These are phyloP conservation scores for Pristionchus exspectatus DNA, from an alignment of 2,888 invertebrate genomes.

Conservation along the genomic window DNA sequence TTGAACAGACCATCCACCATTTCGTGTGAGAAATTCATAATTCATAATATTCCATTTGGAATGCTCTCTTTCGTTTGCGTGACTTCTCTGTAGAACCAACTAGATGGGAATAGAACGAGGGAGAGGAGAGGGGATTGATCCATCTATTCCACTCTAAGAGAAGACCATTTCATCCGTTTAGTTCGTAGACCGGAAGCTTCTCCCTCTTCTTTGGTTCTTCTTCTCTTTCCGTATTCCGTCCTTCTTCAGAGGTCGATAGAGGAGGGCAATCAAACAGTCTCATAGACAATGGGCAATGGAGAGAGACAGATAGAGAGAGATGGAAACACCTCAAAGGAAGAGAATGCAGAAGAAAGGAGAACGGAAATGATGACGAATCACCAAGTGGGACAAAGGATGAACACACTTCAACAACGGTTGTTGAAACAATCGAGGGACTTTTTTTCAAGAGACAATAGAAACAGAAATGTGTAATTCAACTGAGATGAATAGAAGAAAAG, in stretches of 20 bases:
- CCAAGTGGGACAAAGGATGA: neutral
- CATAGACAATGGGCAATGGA: neutral
- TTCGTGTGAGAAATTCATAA: constrained; percentile 1
- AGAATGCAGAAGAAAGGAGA: neutral
- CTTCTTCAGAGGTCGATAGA: constrained; percentile 38
- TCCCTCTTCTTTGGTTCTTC: constrained; percentile 1
- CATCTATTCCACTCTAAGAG: neutral
- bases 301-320: neutral
- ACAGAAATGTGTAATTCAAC: too few species aligned
- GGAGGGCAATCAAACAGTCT: constrained; percentile 9
- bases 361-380: constrained; percentile 10
- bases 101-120: neutral
- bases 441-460: too few species aligned
- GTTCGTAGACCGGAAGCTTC: constrained; percentile 25
- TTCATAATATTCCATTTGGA: constrained; percentile 11
- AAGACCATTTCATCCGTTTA: constrained; percentile 15
- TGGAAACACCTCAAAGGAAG: neutral
- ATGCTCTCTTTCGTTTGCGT: neutral
- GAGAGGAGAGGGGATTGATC: neutral
- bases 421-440: too few species aligned
- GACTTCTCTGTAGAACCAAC: constrained; percentile 14
- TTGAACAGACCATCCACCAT: neutral
- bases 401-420: neutral
- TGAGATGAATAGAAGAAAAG: too few species aligned
- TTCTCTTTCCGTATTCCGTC: constrained; percentile 6